These are phyloP conservation scores for Glyptemys insculpta DNA, from an alignment of 2,797 vertebrate species.

Conservation along the genomic window DNA sequence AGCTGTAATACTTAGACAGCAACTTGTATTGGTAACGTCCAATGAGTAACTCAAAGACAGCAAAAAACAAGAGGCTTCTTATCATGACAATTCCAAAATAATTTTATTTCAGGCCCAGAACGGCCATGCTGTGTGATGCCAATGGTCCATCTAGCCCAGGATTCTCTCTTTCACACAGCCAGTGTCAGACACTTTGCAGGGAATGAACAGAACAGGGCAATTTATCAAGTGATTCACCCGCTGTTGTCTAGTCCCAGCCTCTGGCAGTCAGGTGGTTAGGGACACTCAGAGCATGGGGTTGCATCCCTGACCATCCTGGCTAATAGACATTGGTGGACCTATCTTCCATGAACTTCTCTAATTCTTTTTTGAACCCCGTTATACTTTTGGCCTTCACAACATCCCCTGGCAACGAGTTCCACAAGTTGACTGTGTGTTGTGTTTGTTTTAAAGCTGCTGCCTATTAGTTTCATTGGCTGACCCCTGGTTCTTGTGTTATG, in stretches of 20 bases:
- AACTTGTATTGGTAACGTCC: accelerated
- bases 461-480: neutral
- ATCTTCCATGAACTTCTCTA: neutral
- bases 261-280: neutral
- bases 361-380: neutral
- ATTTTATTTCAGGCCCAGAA: too few relatives aligned
- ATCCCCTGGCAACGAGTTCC: neutral
- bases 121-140: neutral
- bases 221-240: too few relatives aligned
- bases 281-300: neutral
- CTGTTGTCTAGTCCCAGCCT: too few relatives aligned
- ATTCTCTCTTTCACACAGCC: neutral
- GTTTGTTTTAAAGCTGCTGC: neutral
- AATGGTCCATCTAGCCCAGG: neutral
- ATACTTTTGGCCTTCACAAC: neutral
- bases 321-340: too few relatives aligned
- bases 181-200: neutral
- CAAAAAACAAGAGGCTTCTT: accelerated
- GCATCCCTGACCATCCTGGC: too few relatives aligned
- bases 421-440: neutral
- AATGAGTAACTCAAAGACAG: accelerated
- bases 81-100: too few relatives aligned
- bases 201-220: neutral
- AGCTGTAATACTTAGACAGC: neutral
- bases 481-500: neutral